These are phyloP conservation scores for Callipepla squamata DNA, from an alignment of 2,113 vertebrate genomes.

Conservation along the genomic window DNA sequence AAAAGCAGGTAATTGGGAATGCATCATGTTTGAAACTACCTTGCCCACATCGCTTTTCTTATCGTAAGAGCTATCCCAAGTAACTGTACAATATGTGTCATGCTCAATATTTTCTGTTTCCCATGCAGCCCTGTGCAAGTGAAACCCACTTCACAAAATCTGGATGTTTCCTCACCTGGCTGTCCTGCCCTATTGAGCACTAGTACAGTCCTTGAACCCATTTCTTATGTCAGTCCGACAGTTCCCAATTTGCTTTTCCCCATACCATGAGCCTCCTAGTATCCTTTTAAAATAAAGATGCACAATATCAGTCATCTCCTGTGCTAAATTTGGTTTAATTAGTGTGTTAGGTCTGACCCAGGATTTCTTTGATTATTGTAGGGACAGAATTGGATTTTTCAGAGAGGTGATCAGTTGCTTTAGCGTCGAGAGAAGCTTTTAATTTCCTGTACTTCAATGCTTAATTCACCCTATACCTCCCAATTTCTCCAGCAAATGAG, in stretches of 20 bases:
- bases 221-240: background rate
- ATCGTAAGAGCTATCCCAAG: background rate
- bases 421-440: background rate
- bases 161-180: background rate
- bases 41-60: background rate
- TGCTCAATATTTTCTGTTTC: background rate
- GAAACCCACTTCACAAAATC: background rate
- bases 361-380: background rate
- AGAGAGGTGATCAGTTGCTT: background rate
- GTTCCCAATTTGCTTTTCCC: background rate
- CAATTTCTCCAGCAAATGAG: background rate
- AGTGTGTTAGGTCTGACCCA: background rate
- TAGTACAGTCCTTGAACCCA: background rate
- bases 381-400: background rate
- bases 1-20: background rate
- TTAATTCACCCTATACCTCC: background rate
- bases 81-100: background rate
- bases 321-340: background rate
- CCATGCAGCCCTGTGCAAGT: background rate
- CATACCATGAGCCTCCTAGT: rapidly evolving
- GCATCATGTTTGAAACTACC: background rate
- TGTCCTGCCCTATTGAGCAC: background rate
- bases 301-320: background rate
- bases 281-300: background rate
- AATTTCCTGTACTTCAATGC: background rate